Conservation (phyloP, 2,888 invertebrate genomes). For the Coecobrya sp. region DNA sequence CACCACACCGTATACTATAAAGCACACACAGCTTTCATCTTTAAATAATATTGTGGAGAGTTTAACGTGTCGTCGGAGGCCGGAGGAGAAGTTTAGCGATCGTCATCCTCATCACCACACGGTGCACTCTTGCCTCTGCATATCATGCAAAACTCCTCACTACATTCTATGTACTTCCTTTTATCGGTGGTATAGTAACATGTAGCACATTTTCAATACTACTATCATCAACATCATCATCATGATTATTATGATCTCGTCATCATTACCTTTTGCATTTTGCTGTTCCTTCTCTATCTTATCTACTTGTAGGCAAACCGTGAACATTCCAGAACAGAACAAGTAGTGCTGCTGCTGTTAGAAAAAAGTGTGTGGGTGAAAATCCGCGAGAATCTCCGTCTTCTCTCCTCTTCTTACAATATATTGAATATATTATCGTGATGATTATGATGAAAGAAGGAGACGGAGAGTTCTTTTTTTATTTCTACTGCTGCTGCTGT, state of each 20-base stretch:
- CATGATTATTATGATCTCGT: constrained; percentile 62
- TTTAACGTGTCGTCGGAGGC: not conserved
- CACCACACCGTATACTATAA: no score
- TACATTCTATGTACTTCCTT: constrained; percentile 39
- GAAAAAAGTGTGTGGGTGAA: constrained; percentile 71
- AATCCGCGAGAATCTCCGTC: constrained; percentile 38
- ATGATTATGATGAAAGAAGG: no score
- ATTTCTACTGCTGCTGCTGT: not conserved
- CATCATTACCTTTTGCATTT: constrained; percentile 11
- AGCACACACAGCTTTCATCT: no score
- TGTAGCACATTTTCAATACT: not conserved
- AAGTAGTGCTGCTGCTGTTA: not conserved
- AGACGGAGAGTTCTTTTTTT: no score
- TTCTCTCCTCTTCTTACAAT: not conserved
- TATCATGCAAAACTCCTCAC: no score
- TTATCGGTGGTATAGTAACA: constrained; percentile 49
- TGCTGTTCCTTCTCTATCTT: not conserved
- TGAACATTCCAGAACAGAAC: constrained; percentile 74
- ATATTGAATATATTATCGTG: no score
- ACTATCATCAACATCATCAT: constrained; percentile 48
- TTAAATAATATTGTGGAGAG: no score
- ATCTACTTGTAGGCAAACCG: constrained; percentile 59
- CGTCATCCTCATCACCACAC: not conserved
- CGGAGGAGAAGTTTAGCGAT: not conserved
- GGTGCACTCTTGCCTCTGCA: no score